Evolutionary conservation across 2,888 invertebrate species (phyloP), one percentile per base, ranked within the genome.

Genomic region (Platynereis dumerilii): DNA sequence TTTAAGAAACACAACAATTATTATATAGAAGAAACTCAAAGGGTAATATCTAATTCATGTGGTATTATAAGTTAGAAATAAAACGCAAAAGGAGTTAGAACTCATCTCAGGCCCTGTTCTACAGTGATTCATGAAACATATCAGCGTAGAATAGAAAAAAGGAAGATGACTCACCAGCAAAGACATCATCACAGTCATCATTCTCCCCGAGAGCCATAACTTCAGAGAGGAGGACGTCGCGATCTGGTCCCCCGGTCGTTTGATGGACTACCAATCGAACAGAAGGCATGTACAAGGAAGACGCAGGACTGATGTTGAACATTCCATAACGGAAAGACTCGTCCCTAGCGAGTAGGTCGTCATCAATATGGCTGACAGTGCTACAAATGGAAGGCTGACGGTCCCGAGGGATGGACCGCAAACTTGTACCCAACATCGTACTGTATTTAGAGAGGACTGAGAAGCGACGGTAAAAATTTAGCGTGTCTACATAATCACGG

Each of bases 161-260:
- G n/a, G n/a, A n/a, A n/a, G n/a, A n/a, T n/a, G n/a, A n/a, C 48
- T 48, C 17, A 48, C 48, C 48, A 3, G 22, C 48, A 48, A 48
- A 48, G 22, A 48, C 48, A 48, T 48, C 48, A 48, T 48, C 48
- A 12, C 34, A 34, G 17, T 48, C 48, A 7, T 48, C 48, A 7
- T 20, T 20, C 22, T 48, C 48, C 17, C 48, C 48, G 17, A 48
- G 48, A 5, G 48, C n/a, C 7, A 48, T 22, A n/a, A 48, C 17
- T 22, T n/a, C 22, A 20, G n/a, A 5, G 3, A 22, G 7, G 17
- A 48, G 22, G 17, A 22, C 22, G 7, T n/a, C 7, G 10, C n/a
- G 20, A 22, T 48, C 48, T 10, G 48, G 22, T n/a, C n/a, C n/a
- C 12, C 34, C 34, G 10, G 48, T 48, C 5, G n/a, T 22, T n/a